Evolutionary conservation across 1,140 invertebrate species (phyloP).

Genomic region (Drosophila tsacasi): DNA sequence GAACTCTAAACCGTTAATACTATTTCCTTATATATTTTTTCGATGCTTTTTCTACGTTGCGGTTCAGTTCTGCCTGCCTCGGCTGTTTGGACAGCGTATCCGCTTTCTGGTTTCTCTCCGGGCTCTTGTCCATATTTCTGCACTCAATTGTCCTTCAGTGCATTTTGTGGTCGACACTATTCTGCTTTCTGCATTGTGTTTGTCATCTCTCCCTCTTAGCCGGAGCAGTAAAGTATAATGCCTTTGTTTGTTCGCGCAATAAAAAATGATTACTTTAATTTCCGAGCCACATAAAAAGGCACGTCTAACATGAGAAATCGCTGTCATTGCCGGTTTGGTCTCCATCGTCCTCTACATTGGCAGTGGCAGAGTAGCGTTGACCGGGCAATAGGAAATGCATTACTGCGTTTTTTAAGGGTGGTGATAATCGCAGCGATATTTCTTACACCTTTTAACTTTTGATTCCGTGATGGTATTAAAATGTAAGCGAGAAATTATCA

Average conservation of each 20-base stretch:
- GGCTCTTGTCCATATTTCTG: constrained; percentile 73
- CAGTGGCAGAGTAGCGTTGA: constrained; percentile 10
- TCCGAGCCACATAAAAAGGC: constrained; percentile 73
- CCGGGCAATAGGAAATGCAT: constrained; percentile 33
- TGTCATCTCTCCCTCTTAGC: constrained; percentile 28
- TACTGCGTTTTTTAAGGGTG: background rate
- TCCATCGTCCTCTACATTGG: constrained; percentile 3
- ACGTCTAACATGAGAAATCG: constrained; percentile 77
- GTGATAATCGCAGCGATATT: constrained; percentile 23
- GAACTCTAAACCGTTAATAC: background rate
- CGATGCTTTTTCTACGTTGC: background rate
- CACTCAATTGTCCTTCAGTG: constrained; percentile 81
- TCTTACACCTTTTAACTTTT: background rate
- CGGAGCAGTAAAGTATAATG: constrained; percentile 75
- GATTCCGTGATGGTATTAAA: background rate
- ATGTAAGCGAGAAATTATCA: background rate
- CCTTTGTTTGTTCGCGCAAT: constrained; percentile 82
- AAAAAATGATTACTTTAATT: constrained; percentile 84
- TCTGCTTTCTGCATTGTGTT: constrained; percentile 37
- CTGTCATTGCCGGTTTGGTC: constrained; percentile 64
- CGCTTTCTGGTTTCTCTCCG: constrained; percentile 61
- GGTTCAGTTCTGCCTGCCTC: constrained; percentile 35
- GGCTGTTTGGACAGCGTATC: constrained; percentile 62
- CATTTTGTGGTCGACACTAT: constrained; percentile 61
- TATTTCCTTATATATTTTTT: background rate